These are phyloP conservation scores for Daktulosphaira vitifoliae DNA, from an alignment of 1,140 invertebrate genomes.

Conservation along the genomic window DNA sequence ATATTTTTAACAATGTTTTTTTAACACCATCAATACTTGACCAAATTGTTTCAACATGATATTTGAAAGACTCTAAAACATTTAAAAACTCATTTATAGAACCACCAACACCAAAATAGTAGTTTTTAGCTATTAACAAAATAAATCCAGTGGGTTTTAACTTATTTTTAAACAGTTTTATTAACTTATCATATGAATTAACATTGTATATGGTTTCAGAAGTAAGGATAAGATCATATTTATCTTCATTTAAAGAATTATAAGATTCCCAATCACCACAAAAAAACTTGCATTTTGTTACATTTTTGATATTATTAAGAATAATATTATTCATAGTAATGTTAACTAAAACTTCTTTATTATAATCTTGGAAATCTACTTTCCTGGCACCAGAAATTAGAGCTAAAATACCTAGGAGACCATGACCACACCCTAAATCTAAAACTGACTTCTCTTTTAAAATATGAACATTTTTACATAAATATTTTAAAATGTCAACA, in stretches of 20 bases:
- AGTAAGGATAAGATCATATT: constrained; percentile 76
- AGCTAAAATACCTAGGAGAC: constrained; percentile 67
- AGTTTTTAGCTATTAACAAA: constrained; percentile 63
- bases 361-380: constrained; percentile 87
- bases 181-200: constrained; percentile 65
- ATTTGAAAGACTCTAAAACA: constrained; percentile 37
- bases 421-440: constrained; percentile 80
- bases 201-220: constrained; percentile 87
- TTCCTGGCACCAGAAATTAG: constrained; percentile 51
- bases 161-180: constrained; percentile 55
- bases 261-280: constrained; percentile 72
- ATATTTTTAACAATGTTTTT: constrained; percentile 17
- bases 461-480: constrained; percentile 45
- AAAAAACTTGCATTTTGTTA: constrained; percentile 52
- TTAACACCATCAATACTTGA: constrained; percentile 17
- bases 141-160: constrained; percentile 55
- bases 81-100: constrained; percentile 62
- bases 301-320: constrained; percentile 50
- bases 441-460: constrained; percentile 53
- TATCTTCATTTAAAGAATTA: constrained; percentile 44
- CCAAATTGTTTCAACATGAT: neutral
- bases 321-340: constrained; percentile 70
- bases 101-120: constrained; percentile 87
- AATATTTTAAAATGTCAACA: constrained; percentile 60
- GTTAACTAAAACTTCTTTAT: constrained; percentile 61